Percentiles rank a stretch among this genome's conserved stretches.
Conservation (phyloP, 2,113 vertebrate genomes). For the Myotis brandtii region DNA sequence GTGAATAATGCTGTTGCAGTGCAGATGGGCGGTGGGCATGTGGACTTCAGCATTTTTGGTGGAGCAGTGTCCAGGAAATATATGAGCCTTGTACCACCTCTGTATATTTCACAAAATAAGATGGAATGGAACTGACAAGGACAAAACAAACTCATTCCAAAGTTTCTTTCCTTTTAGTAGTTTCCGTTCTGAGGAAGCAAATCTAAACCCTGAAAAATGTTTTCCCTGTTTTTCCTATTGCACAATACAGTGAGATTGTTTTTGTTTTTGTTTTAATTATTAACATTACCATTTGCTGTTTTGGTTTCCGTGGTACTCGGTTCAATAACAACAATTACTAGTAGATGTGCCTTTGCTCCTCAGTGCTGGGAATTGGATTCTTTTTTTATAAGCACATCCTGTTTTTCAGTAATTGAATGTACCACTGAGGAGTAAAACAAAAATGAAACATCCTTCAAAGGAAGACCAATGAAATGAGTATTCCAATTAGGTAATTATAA, state of each 20-base stretch:
- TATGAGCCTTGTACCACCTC: constrained; percentile 54
- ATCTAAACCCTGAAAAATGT: accelerated
- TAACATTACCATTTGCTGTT: constrained; percentile 37
- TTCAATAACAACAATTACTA: constrained; percentile 24
- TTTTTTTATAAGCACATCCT: constrained; percentile 36
- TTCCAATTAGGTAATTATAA: constrained; percentile 56
- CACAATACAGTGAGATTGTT: background rate
- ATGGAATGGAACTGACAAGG: background rate
- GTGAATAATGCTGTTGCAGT: constrained; percentile 30
- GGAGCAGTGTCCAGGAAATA: background rate
- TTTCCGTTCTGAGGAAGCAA: accelerated
- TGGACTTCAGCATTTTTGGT: background rate
- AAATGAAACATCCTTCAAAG: constrained; percentile 24
- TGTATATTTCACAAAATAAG: constrained; percentile 35
- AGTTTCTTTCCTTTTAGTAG: constrained; percentile 18
- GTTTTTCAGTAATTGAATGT: constrained; percentile 76
- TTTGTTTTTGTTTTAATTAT: constrained; percentile 33
- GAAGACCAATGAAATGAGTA: constrained; percentile 74
- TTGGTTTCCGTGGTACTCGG: constrained; percentile 43
- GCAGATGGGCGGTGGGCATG: background rate
- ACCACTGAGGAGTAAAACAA: constrained; percentile 58
- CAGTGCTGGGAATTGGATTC: constrained; percentile 37
- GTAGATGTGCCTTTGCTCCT: background rate
- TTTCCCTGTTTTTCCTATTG: background rate
- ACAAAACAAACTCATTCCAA: constrained; percentile 32